Conservation (phyloP, 2,113 vertebrate species). For the Ictalurus furcatus region DNA sequence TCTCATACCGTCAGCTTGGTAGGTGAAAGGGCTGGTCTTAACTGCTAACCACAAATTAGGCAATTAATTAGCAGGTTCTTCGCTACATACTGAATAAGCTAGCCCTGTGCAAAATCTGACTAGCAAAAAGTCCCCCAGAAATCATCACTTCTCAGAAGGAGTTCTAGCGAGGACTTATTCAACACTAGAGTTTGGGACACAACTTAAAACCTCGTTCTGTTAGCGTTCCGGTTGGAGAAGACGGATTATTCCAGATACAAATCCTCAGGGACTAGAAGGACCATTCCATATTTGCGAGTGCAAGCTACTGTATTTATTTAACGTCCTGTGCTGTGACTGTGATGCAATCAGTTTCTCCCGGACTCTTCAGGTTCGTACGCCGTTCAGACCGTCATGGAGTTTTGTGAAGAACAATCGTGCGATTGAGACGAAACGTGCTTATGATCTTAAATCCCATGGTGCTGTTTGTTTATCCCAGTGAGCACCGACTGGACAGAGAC, state of each 20-base stretch:
- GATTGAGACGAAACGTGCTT: not conserved
- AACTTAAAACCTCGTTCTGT: not conserved
- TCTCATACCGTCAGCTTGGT: too few species aligned
- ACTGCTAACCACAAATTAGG: not conserved
- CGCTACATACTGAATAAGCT: too few species aligned
- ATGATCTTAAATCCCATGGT: not conserved
- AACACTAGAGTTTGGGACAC: not conserved
- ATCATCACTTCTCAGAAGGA: not conserved
- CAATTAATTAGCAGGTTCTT: not conserved
- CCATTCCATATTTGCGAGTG: not conserved
- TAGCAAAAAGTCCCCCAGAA: not conserved
- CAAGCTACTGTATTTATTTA: conserved; percentile 33
- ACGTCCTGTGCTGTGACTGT: not conserved
- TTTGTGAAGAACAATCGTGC: not conserved
- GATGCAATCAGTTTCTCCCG: not conserved
- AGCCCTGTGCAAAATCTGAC: not conserved
- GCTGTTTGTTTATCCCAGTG: not conserved
- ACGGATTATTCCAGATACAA: not conserved
- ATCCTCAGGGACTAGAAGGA: conserved; percentile 13
- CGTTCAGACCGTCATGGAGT: not conserved
- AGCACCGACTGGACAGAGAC: not conserved
- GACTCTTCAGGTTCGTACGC: not conserved
- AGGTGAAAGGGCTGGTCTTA: not conserved
- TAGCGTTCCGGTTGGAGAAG: not conserved
- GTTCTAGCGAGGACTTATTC: not conserved